Percentiles rank a stretch among this genome's conserved stretches.
Conservation (phyloP, 1,140 invertebrate species). For the Maconellicoccus hirsutus region DNA sequence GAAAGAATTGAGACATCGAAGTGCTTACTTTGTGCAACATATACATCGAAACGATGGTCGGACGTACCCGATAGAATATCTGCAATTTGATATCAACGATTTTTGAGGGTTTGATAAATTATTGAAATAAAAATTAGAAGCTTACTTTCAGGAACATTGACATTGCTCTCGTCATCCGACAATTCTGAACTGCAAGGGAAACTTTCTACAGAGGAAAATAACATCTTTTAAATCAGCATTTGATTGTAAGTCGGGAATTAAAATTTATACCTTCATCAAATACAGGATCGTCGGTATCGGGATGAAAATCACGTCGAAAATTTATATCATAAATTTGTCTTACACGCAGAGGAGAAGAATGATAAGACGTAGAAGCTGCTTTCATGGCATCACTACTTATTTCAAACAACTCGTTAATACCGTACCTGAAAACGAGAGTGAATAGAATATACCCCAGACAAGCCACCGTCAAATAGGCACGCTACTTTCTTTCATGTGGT, state of each 20-base stretch:
- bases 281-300: neutral
- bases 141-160: neutral
- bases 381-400: neutral
- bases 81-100: neutral
- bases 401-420: neutral
- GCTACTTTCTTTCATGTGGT: too few species aligned
- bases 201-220: too few species aligned
- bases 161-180: slow-evolving; percentile 1
- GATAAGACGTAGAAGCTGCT: neutral
- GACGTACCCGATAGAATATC: neutral
- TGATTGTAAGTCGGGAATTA: too few species aligned
- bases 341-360: neutral
- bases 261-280: neutral
- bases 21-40: neutral
- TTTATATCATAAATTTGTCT: neutral
- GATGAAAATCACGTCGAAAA: neutral
- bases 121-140: neutral
- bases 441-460: too few species aligned
- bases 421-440: neutral
- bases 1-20: neutral
- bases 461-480: too few species aligned
- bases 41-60: neutral
- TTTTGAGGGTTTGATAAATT: neutral
- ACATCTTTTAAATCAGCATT: too few species aligned
- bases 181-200: neutral